These are phyloP conservation scores for Phlogophora meticulosa DNA, from an alignment of 2,888 invertebrate genomes.

Conservation along the genomic window DNA sequence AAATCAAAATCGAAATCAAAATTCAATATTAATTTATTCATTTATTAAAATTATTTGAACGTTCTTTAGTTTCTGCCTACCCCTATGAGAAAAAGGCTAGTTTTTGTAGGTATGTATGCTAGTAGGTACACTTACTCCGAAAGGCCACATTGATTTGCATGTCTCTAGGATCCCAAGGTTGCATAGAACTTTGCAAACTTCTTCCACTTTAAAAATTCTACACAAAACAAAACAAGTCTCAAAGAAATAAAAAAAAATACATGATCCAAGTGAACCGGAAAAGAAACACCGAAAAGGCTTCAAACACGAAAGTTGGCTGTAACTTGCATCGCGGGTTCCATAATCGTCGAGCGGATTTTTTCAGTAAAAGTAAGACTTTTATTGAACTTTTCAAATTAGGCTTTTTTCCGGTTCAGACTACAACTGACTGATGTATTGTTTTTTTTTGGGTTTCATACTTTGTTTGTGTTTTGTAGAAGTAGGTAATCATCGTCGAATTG, in stretches of 20 bases:
- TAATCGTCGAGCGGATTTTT: conserved; percentile 65
- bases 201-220: background rate
- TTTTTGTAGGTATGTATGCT: no score
- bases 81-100: no score
- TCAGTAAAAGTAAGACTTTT: conserved; percentile 54
- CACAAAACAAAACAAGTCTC: background rate
- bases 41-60: no score
- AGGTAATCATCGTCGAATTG: conserved; percentile 20
- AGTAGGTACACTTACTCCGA: no score
- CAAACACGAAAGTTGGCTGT: conserved; percentile 63
- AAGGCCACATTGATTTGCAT: no score
- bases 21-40: no score
- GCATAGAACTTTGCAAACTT: background rate
- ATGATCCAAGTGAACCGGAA: conserved; percentile 34
- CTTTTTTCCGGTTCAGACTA: conserved; percentile 62
- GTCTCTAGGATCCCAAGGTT: background rate
- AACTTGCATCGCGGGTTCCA: conserved; percentile 62
- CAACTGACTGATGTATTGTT: conserved; percentile 34
- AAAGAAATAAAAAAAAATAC: conserved; percentile 19
- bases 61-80: no score
- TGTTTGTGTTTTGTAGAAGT: conserved; percentile 8
- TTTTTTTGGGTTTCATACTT: conserved; percentile 5
- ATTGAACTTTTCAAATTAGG: conserved; percentile 74
- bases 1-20: no score
- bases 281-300: conserved; percentile 52